These are phyloP conservation scores for Diabrotica balteata DNA, from an alignment of 2,888 invertebrate species.

Conservation along the genomic window DNA sequence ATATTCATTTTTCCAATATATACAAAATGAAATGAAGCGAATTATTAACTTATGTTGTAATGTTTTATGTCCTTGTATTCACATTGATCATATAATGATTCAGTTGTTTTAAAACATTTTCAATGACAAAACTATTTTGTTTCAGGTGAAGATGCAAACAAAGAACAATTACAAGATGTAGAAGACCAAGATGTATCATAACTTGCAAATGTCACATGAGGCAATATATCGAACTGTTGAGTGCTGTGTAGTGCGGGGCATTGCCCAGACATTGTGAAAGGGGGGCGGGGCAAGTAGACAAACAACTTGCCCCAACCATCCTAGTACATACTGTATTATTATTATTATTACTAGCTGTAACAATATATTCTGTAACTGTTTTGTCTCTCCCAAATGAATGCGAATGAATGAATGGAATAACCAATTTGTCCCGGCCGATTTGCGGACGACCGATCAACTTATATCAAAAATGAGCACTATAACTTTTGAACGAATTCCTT, in stretches of 20 bases:
- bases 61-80: constrained; percentile 4
- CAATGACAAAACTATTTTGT: constrained; percentile 38
- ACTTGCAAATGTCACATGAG: constrained; percentile 56
- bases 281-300: constrained; percentile 33
- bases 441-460: constrained; percentile 17
- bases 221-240: constrained; percentile 46
- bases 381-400: constrained; percentile 45
- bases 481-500: no score
- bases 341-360: constrained; percentile 54
- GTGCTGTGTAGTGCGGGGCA: constrained; percentile 53
- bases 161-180: constrained; percentile 90
- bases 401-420: constrained; percentile 35
- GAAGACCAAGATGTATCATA: constrained; percentile 97
- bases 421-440: constrained; percentile 23
- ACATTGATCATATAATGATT: not conserved
- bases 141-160: constrained; percentile 87
- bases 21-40: no score
- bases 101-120: not conserved
- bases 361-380: constrained; percentile 51
- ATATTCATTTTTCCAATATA: no score
- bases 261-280: constrained; percentile 42
- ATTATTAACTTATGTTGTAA: not conserved
- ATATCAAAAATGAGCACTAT: no score
- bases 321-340: constrained; percentile 60
- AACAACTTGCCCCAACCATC: constrained; percentile 39